phyloP scores from a whole-genome alignment of 2,797 vertebrate species.

The Avahi laniger region DNA sequence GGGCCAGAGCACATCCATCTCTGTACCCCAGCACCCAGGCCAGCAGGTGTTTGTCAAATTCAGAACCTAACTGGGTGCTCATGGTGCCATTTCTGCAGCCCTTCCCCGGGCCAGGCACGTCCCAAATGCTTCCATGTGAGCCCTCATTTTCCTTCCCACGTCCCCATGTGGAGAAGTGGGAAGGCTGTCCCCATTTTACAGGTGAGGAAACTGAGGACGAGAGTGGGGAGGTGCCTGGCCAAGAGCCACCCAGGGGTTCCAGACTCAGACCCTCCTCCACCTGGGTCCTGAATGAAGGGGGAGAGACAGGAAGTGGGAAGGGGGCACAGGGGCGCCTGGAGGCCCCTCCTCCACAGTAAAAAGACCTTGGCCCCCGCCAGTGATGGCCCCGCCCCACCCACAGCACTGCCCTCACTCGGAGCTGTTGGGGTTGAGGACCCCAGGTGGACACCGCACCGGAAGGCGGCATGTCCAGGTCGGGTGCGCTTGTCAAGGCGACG shows the following conservation, averaged over 20 bases:
- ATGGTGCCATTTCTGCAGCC: background rate
- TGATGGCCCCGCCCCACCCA: fast-evolving
- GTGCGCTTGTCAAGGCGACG: fast-evolving
- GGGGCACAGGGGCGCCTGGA: fast-evolving
- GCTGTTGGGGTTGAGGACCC: background rate
- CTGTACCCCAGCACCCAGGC: fast-evolving
- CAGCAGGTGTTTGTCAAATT: fast-evolving
- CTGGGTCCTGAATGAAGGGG: background rate
- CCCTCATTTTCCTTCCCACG: fast-evolving
- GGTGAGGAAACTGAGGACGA: background rate
- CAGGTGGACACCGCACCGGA: background rate
- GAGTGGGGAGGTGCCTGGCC: fast-evolving
- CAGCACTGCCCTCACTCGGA: fast-evolving
- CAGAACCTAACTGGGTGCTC: background rate
- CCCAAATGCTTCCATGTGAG: fast-evolving
- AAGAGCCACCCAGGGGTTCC: fast-evolving
- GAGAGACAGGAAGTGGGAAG: too few species aligned
- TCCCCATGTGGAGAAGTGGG: fast-evolving
- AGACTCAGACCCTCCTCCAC: background rate
- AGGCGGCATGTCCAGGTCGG: background rate
- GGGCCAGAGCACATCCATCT: background rate
- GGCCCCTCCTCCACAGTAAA: fast-evolving
- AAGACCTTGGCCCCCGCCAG: too few species aligned
- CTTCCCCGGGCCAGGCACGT: fast-evolving
- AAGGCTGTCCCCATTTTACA: fast-evolving